phyloP scores from a whole-genome alignment of 2,113 vertebrate genomes.

The Dicrurus megarhynchus region DNA sequence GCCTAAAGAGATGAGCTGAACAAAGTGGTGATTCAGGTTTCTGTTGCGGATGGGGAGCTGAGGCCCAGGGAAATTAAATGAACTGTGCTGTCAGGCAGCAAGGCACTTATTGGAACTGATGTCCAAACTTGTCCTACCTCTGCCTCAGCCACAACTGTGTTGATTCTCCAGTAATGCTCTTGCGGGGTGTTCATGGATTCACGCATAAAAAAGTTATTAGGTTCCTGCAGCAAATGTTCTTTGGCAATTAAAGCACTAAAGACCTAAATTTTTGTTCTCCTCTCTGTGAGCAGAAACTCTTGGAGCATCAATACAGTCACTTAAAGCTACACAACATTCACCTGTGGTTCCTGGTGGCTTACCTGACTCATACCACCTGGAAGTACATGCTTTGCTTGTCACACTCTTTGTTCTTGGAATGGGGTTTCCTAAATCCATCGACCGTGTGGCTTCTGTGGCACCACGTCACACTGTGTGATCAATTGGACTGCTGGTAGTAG shows the following conservation, averaged over 20 bases:
- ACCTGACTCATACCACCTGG: neutral
- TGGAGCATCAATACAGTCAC: neutral
- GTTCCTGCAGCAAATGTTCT: neutral
- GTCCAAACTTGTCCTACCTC: neutral
- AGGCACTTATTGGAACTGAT: neutral
- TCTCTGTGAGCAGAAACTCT: neutral
- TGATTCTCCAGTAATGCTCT: neutral
- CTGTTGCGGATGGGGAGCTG: neutral
- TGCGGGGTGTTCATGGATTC: neutral
- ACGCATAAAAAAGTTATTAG: neutral
- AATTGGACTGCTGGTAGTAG: neutral
- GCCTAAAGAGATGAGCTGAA: neutral
- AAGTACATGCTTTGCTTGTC: neutral
- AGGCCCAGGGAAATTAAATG: neutral
- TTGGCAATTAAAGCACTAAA: neutral
- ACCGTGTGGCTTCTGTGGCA: rapidly evolving
- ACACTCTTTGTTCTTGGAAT: neutral
- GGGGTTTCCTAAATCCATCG: neutral
- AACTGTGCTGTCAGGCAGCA: neutral
- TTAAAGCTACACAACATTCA: neutral
- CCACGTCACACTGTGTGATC: neutral
- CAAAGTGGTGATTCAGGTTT: neutral
- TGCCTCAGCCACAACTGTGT: neutral
- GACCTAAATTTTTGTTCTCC: neutral
- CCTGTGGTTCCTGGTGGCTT: neutral